Percentiles rank a stretch among this genome's conserved stretches.
Evolutionary conservation across 2,113 vertebrate species (phyloP).

Genomic region (Oostethus manadensis): DNA sequence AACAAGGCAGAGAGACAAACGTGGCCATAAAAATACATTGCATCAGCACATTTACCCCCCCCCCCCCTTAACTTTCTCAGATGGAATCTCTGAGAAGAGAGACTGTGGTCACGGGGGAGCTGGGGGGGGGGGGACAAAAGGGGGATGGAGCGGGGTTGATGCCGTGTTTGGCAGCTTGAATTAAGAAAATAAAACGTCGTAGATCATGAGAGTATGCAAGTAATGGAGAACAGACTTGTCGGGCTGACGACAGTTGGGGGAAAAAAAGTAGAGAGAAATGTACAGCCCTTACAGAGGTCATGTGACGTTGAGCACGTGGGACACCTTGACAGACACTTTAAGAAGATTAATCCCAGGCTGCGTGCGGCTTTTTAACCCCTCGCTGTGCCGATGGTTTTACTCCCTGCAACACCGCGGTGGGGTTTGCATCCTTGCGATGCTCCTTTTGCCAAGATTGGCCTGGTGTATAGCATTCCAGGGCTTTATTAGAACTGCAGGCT

Average conservation of each 20-base stretch:
- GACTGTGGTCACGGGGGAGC: slow-evolving; percentile 1
- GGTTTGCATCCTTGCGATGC: too few species aligned
- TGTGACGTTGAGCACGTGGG: slow-evolving; percentile 12
- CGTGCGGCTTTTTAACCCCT: slow-evolving; percentile 9
- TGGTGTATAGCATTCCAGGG: too few species aligned
- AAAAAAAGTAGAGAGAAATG: not conserved
- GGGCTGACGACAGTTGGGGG: not conserved
- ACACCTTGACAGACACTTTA: slow-evolving; percentile 31
- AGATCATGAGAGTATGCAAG: not conserved
- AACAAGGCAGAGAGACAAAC: not conserved
- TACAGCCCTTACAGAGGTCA: not conserved
- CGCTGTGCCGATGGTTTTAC: too few species aligned
- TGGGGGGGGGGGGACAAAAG: not conserved
- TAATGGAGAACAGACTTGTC: slow-evolving; percentile 8
- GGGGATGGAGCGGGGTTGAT: not conserved
- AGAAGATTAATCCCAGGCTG: slow-evolving; percentile 54
- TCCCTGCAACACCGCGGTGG: too few species aligned
- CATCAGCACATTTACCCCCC: not conserved
- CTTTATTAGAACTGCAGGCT: too few species aligned
- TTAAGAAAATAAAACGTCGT: too few species aligned
- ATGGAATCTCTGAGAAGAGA: not conserved
- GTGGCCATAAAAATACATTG: not conserved
- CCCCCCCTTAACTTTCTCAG: not conserved
- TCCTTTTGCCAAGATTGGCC: too few species aligned
- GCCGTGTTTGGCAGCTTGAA: slow-evolving; percentile 1